Percentiles rank a stretch among this genome's conserved stretches.
Evolutionary conservation across 2,113 vertebrate species (phyloP).

Genomic region (Chaetops frenatus): DNA sequence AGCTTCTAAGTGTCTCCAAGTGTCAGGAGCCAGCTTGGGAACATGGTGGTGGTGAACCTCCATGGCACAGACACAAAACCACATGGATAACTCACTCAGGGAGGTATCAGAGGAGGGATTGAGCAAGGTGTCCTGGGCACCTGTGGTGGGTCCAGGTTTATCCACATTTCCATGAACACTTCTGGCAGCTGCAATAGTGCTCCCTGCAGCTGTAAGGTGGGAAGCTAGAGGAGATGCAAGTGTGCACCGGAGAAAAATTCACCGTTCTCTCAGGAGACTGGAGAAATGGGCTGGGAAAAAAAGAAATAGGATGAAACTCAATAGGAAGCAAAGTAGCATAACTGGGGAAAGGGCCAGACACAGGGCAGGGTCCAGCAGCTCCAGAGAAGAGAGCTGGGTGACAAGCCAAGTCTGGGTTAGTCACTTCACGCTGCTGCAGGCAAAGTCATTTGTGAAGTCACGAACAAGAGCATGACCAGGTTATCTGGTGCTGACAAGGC

Average conservation of each 20-base stretch:
- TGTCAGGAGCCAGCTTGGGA: background rate
- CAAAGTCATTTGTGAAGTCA: background rate
- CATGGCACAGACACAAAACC: background rate
- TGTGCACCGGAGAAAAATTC: background rate
- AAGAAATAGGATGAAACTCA: constrained; percentile 8
- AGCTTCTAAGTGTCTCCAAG: background rate
- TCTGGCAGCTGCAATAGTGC: background rate
- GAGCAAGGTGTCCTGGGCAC: background rate
- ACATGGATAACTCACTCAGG: background rate
- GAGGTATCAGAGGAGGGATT: background rate
- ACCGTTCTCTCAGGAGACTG: background rate
- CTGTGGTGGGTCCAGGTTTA: background rate
- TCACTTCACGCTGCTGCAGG: background rate
- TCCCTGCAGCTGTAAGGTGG: background rate
- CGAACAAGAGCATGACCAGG: accelerated
- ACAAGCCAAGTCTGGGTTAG: background rate
- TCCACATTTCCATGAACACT: background rate
- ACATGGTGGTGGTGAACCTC: background rate
- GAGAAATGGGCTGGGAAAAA: constrained; percentile 14
- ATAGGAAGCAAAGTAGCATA: background rate
- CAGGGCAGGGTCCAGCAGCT: background rate
- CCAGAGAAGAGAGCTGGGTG: background rate
- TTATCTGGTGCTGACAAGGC: background rate
- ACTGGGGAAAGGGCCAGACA: background rate
- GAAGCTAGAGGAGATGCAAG: constrained; percentile 3